Conservation (phyloP, 2,113 vertebrate genomes). For the Alexandromys fortis region DNA sequence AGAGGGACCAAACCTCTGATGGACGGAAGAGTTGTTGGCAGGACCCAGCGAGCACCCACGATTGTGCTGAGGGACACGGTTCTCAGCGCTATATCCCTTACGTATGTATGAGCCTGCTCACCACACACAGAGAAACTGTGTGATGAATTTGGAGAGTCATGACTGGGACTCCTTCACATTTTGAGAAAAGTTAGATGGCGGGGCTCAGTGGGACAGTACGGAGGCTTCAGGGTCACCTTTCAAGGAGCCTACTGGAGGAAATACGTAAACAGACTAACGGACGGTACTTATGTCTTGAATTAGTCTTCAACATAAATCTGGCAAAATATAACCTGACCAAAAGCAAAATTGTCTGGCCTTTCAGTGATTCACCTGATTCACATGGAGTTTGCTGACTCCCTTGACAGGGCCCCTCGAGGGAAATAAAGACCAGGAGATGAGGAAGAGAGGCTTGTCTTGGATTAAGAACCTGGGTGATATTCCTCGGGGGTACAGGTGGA, state of each 20-base stretch:
- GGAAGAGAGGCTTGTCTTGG: conserved; percentile 44
- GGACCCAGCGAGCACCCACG: neutral
- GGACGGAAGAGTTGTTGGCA: conserved; percentile 71
- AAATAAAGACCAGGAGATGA: conserved; percentile 50
- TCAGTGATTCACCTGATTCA: conserved; percentile 53
- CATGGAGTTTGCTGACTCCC: conserved; percentile 53
- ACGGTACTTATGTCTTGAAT: conserved; percentile 17
- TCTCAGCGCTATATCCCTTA: neutral
- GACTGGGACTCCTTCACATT: neutral
- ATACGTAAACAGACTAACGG: neutral
- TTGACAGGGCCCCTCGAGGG: conserved; percentile 41
- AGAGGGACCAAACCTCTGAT: conserved; percentile 72
- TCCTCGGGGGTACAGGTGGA: conserved; percentile 17
- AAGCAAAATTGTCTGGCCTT: conserved; percentile 56
- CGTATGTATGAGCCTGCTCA: neutral
- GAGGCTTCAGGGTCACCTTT: neutral
- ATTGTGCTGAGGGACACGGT: rapidly evolving
- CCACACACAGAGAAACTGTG: neutral
- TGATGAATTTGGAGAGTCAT: neutral
- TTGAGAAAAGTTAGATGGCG: neutral
- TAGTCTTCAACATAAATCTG: conserved; percentile 36
- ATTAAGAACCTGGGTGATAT: conserved; percentile 51
- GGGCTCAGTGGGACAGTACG: neutral
- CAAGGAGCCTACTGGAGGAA: conserved; percentile 29
- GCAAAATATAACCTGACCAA: conserved; percentile 25